phyloP scores from a whole-genome alignment of 2,888 invertebrate genomes.

The Melanotus villosus region DNA sequence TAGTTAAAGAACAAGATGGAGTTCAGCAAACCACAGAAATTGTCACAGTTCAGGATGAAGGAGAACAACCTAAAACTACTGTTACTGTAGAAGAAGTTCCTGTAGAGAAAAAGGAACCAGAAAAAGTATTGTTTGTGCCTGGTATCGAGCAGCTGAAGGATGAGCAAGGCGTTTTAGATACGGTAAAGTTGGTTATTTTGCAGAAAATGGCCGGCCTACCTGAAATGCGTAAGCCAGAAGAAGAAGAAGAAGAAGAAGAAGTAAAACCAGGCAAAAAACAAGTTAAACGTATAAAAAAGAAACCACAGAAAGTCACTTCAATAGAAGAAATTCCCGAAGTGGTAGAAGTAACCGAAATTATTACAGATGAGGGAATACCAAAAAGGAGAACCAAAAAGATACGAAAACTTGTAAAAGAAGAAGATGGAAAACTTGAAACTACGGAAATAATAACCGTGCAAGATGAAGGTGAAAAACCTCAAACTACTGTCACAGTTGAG shows the following conservation, averaged over 20 bases:
- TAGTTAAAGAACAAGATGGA: slow-evolving; percentile 54
- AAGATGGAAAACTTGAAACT: slow-evolving; percentile 57
- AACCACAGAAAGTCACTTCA: slow-evolving; percentile 32
- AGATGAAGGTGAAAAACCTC: slow-evolving; percentile 48
- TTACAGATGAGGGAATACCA: slow-evolving; percentile 47
- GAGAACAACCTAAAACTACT: slow-evolving; percentile 52
- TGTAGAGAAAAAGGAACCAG: slow-evolving; percentile 59
- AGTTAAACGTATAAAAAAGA: slow-evolving; percentile 23
- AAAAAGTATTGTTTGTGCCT: slow-evolving; percentile 45
- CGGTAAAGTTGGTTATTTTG: slow-evolving; percentile 51
- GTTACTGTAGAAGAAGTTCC: slow-evolving; percentile 57
- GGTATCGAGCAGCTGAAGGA: slow-evolving; percentile 46
- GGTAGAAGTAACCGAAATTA: slow-evolving; percentile 49
- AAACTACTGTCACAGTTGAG: slow-evolving; percentile 45
- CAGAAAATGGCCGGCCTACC: slow-evolving; percentile 29
- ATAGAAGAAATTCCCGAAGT: slow-evolving; percentile 42
- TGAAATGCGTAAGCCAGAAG: slow-evolving; percentile 52
- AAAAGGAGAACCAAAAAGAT: slow-evolving; percentile 54
- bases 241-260: slow-evolving; percentile 56
- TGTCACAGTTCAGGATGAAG: slow-evolving; percentile 57
- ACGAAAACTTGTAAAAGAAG: slow-evolving; percentile 53
- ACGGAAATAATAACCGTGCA: slow-evolving; percentile 48
- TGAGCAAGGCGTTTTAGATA: slow-evolving; percentile 56
- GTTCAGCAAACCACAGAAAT: slow-evolving; percentile 56
- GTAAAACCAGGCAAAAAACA: slow-evolving; percentile 45